Evolutionary conservation across 2,888 invertebrate species (phyloP), one percentile per base, ranked within the genome.

Genomic region (Steinernema carpocapsae): DNA sequence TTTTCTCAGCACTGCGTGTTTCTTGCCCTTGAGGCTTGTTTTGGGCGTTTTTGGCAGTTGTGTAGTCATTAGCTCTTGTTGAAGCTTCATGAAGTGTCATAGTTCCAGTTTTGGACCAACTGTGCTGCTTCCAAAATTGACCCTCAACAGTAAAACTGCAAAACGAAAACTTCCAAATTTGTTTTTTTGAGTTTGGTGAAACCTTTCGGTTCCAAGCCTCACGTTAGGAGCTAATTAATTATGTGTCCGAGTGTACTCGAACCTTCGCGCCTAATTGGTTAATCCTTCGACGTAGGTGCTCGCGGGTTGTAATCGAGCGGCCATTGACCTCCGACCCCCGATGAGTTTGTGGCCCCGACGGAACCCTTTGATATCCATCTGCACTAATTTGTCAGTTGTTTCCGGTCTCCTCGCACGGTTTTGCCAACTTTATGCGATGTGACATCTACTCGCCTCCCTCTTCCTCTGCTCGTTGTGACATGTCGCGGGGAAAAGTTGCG

Each of bases 381-480:
- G 64, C 64, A n/a, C 64, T 64, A 64, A 64, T 64, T 64, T 64
- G 64, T 64, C 32, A 64, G 64, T 64, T 64, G 64, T 64, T 64
- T 64, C 64, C 64, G 64, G 32, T 64, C 64, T 64, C n/a, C 26
- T 64, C 64, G 32, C 64, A 64, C 64, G 64, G 29, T 64, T 64
- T 64, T 37, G 64, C 64, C 32, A 64, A 64, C 64, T 64, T 32
- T 14, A 14, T 64, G 32, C 32, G 64, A 64, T 64, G 64, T 64
- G 64, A 32, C 64, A 56, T 56, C 19, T 48, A n/a, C 56, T 12
- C 56, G 56, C 4, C 64, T 37, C 64, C 32, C 14, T 64, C 29
- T 26, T 26, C 17, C 64, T 3, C 17, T 17, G 64, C 22, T 56
- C 19, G 29, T 32, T 22, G 64, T 64, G 26, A 14, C 12, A 32